A percentile compares a stretch with the other conserved stretches of the same genome.
phyloP scores from a whole-genome alignment of 2,888 invertebrate species.

The Mesorhabditis spiculigera region DNA sequence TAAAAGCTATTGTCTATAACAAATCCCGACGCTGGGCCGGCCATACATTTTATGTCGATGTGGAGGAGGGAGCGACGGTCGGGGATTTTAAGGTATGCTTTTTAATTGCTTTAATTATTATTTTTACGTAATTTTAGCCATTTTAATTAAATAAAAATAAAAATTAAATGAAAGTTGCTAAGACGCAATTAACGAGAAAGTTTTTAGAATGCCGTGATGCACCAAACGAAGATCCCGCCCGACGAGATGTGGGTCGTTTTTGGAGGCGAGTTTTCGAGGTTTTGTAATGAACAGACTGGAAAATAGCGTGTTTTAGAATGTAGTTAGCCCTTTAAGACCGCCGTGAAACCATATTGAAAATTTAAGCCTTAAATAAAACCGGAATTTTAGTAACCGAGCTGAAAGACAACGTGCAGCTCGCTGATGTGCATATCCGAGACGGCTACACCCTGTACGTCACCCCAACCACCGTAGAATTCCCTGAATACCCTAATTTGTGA shows the following conservation, averaged over 20 bases:
- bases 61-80: slow-evolving; percentile 27
- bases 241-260: slow-evolving; percentile 37
- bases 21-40: slow-evolving; percentile 41
- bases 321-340: too few relatives aligned
- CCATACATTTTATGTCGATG: slow-evolving; percentile 29
- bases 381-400: slow-evolving; percentile 33
- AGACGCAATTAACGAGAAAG: not conserved
- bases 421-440: slow-evolving; percentile 29
- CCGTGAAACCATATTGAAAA: too few relatives aligned
- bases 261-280: slow-evolving; percentile 38
- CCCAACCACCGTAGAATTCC: slow-evolving; percentile 43
- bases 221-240: slow-evolving; percentile 26
- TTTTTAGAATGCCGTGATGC: slow-evolving; percentile 20
- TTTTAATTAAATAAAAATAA: too few relatives aligned
- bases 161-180: too few relatives aligned
- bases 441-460: slow-evolving; percentile 42
- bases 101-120: too few relatives aligned
- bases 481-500: slow-evolving; percentile 39
- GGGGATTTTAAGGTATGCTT: slow-evolving; percentile 20
- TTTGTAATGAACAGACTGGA: too few relatives aligned
- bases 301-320: too few relatives aligned
- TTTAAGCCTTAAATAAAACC: too few relatives aligned
- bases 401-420: slow-evolving; percentile 21
- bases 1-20: slow-evolving; percentile 41
- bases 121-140: too few relatives aligned